A percentile compares a stretch with the other conserved stretches of the same genome.
Evolutionary conservation across 2,888 invertebrate species (phyloP).

Genomic region (Agrenia bidenticulata): DNA sequence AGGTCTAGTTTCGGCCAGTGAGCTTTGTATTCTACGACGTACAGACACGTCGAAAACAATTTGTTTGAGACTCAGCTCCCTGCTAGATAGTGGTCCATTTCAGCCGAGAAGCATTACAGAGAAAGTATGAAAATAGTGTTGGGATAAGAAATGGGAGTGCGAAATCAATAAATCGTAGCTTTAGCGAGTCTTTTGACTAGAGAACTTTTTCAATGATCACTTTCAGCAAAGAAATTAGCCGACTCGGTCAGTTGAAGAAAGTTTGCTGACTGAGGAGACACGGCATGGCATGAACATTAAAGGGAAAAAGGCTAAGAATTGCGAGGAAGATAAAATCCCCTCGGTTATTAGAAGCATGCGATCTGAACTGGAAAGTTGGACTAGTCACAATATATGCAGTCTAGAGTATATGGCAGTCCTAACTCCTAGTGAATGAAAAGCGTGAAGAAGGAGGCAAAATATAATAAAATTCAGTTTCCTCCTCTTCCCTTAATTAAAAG

Average conservation of each 20-base stretch:
- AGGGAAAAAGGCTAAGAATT: background rate
- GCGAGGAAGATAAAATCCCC: conserved; percentile 12
- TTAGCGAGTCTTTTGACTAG: background rate
- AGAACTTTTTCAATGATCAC: conserved; percentile 21
- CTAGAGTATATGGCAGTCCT: background rate
- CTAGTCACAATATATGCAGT: background rate
- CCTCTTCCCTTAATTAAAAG: conserved; percentile 18
- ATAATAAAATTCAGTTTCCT: conserved; percentile 15
- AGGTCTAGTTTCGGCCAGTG: too few species aligned
- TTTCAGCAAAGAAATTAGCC: conserved; percentile 21
- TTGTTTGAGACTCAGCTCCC: too few species aligned
- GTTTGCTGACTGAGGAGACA: conserved; percentile 9
- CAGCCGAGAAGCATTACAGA: too few species aligned
- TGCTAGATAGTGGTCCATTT: too few species aligned
- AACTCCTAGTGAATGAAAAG: background rate
- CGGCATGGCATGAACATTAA: conserved; percentile 6
- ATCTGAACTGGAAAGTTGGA: background rate
- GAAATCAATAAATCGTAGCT: too few species aligned
- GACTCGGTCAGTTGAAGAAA: conserved; percentile 15
- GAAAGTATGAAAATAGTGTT: too few species aligned
- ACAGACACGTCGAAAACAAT: too few species aligned
- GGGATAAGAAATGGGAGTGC: too few species aligned
- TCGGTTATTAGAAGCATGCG: conserved; percentile 10
- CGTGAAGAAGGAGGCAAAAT: conserved; percentile 15
- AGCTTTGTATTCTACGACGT: too few species aligned